Base-by-base conservation (phyloP, 2,113 vertebrate species). In the Apus apus region DNA sequence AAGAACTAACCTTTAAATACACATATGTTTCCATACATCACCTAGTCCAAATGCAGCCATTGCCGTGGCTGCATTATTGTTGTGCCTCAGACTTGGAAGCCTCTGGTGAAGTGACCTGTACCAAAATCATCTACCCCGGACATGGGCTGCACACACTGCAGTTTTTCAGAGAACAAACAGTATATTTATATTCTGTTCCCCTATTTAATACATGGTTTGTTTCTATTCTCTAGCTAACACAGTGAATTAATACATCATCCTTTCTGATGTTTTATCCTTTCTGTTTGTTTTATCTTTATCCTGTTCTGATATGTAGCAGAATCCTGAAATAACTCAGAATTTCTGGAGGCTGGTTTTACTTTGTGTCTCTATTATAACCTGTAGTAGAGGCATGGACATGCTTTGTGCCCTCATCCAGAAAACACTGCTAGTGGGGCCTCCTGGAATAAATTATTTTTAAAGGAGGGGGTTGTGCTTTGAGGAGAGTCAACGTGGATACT, bases 11-110 rank as follows among this genome's bases (percentile, higher is more conserved):
- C 23, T 75, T 57, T 72, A 78, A 81, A 64, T 53, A 34, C 20
- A 19, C 8, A 6, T 71, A 8, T 0, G 0, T 60, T 85, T 85
- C 29, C 0, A 0, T 56, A 38, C 38, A 38, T 38, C 38, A 38
- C 38, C 38, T 38, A 38, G 38, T 38, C 38, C 38, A 38, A 38
- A 38, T 38, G 38, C 38, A 38, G 38, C 38, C 38, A 8, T 22
- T 71, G 62, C 43, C 6, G 2, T 46, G 58, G 6, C 46, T 83
- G 27, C 21, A 1, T 83, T 77, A 29, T 43, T 81, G 18, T 32
- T 50, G 13, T 65, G n/a, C 34, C 16, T 62, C 45, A 11, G 27
- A 75, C 66, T 38, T 57, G 38, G 34, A 76, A 57, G n/a, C 45
- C 40, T 68, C 26, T 53, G 53, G 71, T 79, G 50, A 75, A 51